Percentiles rank a stretch among this genome's conserved stretches.
Conservation (phyloP, 2,113 vertebrate species). For the Pterocles burchelli region DNA sequence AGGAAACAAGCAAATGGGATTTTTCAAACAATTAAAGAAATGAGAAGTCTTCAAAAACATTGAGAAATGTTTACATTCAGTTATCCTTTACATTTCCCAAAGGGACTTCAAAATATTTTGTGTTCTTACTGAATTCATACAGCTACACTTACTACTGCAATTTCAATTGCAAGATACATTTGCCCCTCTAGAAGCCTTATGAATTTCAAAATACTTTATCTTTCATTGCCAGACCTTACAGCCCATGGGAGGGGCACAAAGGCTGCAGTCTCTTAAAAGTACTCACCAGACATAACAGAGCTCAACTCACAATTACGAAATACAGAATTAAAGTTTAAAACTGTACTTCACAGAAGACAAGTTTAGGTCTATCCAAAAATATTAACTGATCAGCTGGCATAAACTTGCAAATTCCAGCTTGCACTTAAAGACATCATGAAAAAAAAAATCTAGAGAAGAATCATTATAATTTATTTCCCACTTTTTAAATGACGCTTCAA, state of each 20-base stretch:
- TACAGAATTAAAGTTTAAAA: neutral
- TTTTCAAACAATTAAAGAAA: neutral
- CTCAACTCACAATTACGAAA: neutral
- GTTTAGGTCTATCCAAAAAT: neutral
- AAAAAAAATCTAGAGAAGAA: neutral
- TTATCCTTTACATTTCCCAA: neutral
- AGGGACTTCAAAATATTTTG: neutral
- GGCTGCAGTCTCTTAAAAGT: neutral
- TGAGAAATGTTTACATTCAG: neutral
- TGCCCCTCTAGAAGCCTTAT: neutral
- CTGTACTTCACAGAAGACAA: neutral
- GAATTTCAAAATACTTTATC: conserved; percentile 62
- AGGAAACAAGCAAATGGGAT: neutral
- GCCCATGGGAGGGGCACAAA: conserved; percentile 19
- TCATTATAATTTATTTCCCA: neutral
- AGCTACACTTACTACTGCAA: neutral
- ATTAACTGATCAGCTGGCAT: neutral
- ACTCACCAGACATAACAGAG: neutral
- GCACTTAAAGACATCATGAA: neutral
- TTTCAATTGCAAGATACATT: neutral
- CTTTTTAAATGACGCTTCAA: neutral
- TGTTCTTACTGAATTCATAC: neutral
- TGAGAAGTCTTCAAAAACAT: neutral
- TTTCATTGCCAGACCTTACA: conserved; percentile 46
- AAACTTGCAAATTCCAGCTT: neutral